phyloP scores from a whole-genome alignment of 2,797 vertebrate species.

The Threskiornis aethiopicus region DNA sequence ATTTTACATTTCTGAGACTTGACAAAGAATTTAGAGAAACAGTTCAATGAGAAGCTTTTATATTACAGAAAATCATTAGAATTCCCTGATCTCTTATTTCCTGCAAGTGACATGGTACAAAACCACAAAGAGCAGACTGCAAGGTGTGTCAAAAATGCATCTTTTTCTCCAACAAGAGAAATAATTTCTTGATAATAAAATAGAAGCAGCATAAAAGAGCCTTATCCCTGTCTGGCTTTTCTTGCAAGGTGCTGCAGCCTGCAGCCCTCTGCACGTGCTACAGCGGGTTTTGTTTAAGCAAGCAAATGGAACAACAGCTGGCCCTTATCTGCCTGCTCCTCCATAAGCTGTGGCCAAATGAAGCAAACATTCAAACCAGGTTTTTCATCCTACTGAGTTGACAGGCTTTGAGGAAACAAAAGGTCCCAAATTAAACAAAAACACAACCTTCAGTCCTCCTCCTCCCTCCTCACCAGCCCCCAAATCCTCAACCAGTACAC shows the following conservation, averaged over 20 bases:
- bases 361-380: neutral
- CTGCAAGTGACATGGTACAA: neutral
- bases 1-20: neutral
- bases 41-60: neutral
- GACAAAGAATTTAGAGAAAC: neutral
- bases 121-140: neutral
- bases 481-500: neutral
- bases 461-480: neutral
- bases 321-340: slow-evolving; percentile 49
- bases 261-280: neutral
- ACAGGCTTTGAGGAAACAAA: slow-evolving; percentile 37
- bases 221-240: neutral
- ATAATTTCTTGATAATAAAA: neutral
- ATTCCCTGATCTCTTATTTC: neutral
- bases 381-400: slow-evolving; percentile 30
- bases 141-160: neutral
- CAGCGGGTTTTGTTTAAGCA: neutral
- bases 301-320: slow-evolving; percentile 62
- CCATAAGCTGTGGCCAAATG: neutral
- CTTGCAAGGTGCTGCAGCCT: slow-evolving; percentile 20
- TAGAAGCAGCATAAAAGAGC: neutral
- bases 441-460: neutral
- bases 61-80: neutral
- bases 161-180: neutral
- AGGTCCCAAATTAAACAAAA: neutral